Evolutionary conservation across 2,888 invertebrate species (phyloP).

Genomic region (Bellardia pandia): DNA sequence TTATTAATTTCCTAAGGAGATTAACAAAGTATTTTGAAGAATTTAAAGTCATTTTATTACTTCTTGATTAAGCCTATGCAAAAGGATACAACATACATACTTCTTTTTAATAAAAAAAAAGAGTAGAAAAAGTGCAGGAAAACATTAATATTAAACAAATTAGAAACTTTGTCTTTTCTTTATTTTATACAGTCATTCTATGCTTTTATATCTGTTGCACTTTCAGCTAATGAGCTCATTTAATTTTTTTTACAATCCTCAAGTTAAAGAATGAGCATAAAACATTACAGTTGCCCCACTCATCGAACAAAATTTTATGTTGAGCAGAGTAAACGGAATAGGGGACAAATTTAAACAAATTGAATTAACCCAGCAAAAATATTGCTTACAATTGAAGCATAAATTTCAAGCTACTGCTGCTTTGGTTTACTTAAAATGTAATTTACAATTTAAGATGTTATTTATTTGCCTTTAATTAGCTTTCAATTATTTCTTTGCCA

Average conservation of each 20-base stretch:
- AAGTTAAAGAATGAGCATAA: not conserved
- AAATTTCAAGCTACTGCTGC: too few species aligned
- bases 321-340: too few species aligned
- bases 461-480: too few species aligned
- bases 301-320: not conserved
- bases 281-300: not conserved
- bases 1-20: too few species aligned
- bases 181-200: slow-evolving; percentile 1
- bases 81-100: too few species aligned
- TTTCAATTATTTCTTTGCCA: too few species aligned
- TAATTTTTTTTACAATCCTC: slow-evolving; percentile 45
- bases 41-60: too few species aligned
- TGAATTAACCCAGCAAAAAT: not conserved
- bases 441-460: too few species aligned
- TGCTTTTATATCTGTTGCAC: slow-evolving; percentile 26
- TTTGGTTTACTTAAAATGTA: too few species aligned
- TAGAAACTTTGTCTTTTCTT: slow-evolving; percentile 28
- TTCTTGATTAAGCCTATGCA: too few species aligned
- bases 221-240: slow-evolving; percentile 64
- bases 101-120: not conserved
- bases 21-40: too few species aligned
- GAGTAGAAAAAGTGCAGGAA: not conserved
- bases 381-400: too few species aligned
- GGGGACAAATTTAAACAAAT: not conserved
- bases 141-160: slow-evolving; percentile 46